phyloP scores from a whole-genome alignment of 2,797 vertebrate genomes.

The Coreius guichenoti region DNA sequence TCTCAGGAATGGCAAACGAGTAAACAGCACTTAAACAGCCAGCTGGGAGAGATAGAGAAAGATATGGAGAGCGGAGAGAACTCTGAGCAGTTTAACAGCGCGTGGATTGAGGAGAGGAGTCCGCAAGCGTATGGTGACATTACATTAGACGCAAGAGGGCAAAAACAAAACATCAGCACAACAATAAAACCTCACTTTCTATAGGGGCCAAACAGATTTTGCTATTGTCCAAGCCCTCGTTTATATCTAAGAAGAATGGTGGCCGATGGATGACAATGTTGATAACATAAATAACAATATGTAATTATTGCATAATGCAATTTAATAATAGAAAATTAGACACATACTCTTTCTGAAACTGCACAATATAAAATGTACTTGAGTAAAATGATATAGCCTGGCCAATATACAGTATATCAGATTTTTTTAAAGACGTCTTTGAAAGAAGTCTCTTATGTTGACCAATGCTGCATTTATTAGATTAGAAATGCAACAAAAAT shows the following conservation, averaged over 20 bases:
- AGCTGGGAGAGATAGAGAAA: slow-evolving; percentile 69
- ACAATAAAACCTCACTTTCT: background rate
- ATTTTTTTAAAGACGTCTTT: too few relatives aligned
- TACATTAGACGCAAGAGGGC: background rate
- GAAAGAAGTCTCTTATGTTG: too few relatives aligned
- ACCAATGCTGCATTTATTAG: too few relatives aligned
- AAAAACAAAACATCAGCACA: slow-evolving; percentile 10
- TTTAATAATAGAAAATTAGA: background rate
- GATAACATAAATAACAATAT: background rate
- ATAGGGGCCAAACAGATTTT: background rate
- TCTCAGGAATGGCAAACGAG: slow-evolving; percentile 78
- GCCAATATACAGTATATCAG: too few relatives aligned
- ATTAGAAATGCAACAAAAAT: background rate
- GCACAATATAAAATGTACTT: background rate
- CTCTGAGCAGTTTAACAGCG: slow-evolving; percentile 20
- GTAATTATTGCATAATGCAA: background rate
- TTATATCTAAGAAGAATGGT: background rate
- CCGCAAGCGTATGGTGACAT: slow-evolving; percentile 6
- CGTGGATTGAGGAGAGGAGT: slow-evolving; percentile 12
- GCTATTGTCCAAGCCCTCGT: background rate
- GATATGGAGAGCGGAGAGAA: slow-evolving; percentile 18
- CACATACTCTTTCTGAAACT: background rate
- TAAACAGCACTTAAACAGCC: slow-evolving; percentile 81
- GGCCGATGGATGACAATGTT: background rate
- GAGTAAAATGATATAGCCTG: background rate